phyloP scores from a whole-genome alignment of 2,797 vertebrate genomes.

The Anguilla obscura region DNA sequence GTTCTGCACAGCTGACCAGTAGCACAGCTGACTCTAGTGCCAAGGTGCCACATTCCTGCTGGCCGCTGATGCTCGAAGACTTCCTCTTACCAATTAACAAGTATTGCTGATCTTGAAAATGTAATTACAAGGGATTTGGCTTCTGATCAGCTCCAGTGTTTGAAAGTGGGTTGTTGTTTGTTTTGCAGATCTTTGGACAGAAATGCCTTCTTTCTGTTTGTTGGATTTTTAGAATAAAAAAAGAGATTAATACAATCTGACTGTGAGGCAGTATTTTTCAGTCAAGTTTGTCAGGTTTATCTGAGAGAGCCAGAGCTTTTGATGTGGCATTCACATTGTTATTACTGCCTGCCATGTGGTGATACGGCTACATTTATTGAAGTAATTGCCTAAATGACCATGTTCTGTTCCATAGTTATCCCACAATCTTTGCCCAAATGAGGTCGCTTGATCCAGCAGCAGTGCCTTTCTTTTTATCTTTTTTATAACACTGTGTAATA shows the following conservation, averaged over 20 bases:
- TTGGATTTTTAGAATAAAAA: not conserved
- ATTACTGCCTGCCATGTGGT: not conserved
- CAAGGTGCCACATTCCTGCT: slow-evolving; percentile 6
- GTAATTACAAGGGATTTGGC: not conserved
- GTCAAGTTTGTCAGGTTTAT: not conserved
- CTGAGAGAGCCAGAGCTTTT: not conserved
- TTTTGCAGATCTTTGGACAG: not conserved
- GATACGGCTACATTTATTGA: not conserved
- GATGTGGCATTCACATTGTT: not conserved
- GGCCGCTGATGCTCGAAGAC: not conserved
- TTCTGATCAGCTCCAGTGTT: not conserved
- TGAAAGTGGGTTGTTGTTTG: not conserved
- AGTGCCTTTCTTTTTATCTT: not conserved
- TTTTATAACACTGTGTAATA: not conserved
- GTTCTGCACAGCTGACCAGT: not conserved
- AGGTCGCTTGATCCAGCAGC: not conserved
- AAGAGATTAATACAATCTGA: not conserved
- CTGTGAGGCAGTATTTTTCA: not conserved
- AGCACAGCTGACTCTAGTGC: not conserved
- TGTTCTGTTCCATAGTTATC: not conserved
- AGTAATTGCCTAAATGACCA: not conserved
- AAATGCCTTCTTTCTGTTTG: not conserved
- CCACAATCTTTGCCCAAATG: not conserved
- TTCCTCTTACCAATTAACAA: not conserved
- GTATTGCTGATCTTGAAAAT: not conserved